Evolutionary conservation across 2,113 vertebrate species (phyloP).

Genomic region (Stigmatopora argus): DNA sequence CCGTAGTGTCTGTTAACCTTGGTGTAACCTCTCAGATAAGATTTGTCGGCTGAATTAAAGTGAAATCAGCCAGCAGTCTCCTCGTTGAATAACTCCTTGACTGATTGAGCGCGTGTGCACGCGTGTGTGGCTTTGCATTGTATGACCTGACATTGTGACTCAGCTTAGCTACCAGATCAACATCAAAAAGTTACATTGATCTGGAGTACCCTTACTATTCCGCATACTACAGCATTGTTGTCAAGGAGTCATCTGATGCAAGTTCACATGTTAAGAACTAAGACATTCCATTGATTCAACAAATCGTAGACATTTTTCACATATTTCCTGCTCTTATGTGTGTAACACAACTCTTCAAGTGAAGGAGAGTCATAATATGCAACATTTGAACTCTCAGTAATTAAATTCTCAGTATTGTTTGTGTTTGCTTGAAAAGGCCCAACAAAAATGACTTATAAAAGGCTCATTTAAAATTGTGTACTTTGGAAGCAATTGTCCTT

Average conservation of each 20-base stretch:
- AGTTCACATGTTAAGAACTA: background rate
- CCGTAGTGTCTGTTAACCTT: conserved; percentile 11
- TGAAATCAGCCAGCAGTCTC: background rate
- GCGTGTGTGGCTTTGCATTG: conserved; percentile 20
- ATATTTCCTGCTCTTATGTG: too few species aligned
- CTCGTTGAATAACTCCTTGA: background rate
- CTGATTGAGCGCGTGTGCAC: conserved; percentile 9
- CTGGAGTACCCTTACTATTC: conserved; percentile 7
- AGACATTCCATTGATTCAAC: too few species aligned
- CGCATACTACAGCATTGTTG: conserved; percentile 10
- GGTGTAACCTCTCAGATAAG: conserved; percentile 1
- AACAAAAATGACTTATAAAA: too few species aligned
- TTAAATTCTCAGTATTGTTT: too few species aligned
- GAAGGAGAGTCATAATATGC: too few species aligned
- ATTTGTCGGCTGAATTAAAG: conserved; percentile 4
- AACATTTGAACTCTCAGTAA: too few species aligned
- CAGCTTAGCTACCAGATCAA: conserved; percentile 43
- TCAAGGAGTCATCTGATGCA: conserved; percentile 12
- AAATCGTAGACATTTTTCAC: too few species aligned
- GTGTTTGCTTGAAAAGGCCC: too few species aligned
- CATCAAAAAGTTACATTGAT: conserved; percentile 46
- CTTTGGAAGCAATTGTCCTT: background rate
- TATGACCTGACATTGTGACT: conserved; percentile 54
- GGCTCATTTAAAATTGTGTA: too few species aligned
- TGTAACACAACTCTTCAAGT: too few species aligned